Evolutionary conservation across 2,888 invertebrate species (phyloP), one percentile per base, ranked within the genome.

Genomic region (Eumacrocentrus americanus): DNA sequence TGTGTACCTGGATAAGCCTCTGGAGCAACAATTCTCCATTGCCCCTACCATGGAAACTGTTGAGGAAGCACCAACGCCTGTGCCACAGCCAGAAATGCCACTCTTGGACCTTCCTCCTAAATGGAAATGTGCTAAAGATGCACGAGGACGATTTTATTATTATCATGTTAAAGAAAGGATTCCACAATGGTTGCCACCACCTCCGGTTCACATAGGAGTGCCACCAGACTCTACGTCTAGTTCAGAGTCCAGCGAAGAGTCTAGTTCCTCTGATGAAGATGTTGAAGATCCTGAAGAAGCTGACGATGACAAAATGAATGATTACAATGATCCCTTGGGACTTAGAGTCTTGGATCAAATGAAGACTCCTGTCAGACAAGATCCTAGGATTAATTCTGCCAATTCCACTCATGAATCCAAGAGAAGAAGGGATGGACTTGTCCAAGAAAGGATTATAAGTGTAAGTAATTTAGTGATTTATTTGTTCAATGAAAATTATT

Each of bases 51-150:
- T 61, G 52, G 67, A 66, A 20, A 59, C 65, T 44, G 29, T 58
- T 3, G 63, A 62, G 7, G 59, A 62, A 23, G 46, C 62, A 65
- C 61, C 68, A n/a, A 38, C 37, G 38, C 4, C 69, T 72, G 47
- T 70, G 73, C 50, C 38, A 38, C 52, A 52, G 66, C 23, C 70
- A 70, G 34, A 57, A 25, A 38, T 63, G 11, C 82, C 86, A 0
- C 83, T 84, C 0, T 83, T 85, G 25, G 86, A 89, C 68, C 81
- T 96, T 60, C 94, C 95, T 0, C 90, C 91, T 0, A 87, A 90
- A 75, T 98, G 98, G 98, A 91, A 92, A 72, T 90, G 89, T 70
- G 91, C 93, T 0, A 84, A 86, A 63, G 95, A 96, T 77, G 82
- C 85, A 2, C 89, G 91, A 55, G 96, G 96, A 0, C 87, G 94